Evolutionary conservation across 1,140 invertebrate genomes (phyloP).

Genomic region (Meloidogyne floridensis): DNA sequence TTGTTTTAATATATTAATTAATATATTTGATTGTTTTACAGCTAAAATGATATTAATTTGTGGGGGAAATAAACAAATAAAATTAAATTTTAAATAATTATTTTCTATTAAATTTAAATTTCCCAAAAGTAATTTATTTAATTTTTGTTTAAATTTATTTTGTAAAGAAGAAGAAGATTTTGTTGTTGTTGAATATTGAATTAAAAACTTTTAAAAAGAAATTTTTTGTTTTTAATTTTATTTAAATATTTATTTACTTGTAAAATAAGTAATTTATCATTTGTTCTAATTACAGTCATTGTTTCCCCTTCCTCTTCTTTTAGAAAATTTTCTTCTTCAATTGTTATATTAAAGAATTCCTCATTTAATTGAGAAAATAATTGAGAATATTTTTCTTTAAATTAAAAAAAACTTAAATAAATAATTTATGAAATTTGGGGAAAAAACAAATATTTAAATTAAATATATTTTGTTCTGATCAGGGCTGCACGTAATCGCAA

Average conservation of each 20-base stretch:
- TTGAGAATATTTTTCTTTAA: slow-evolving; percentile 3
- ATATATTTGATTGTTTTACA: slow-evolving; percentile 1
- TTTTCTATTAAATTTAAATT: not conserved
- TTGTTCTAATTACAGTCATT: not conserved
- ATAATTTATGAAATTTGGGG: not conserved
- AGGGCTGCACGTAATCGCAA: no score
- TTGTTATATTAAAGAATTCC: not conserved
- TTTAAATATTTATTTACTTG: not conserved
- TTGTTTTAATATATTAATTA: not conserved
- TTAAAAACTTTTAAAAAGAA: slow-evolving; percentile 2
- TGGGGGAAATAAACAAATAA: not conserved
- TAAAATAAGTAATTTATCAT: not conserved
- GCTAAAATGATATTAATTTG: slow-evolving; percentile 7
- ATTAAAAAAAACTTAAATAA: not conserved
- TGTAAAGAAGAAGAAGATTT: not conserved
- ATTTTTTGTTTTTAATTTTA: not conserved
- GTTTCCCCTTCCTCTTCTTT: not conserved
- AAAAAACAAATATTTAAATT: not conserved
- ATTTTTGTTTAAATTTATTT: not conserved
- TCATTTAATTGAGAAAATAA: slow-evolving; percentile 10
- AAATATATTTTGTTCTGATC: no score
- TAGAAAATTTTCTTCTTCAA: not conserved
- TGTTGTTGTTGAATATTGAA: slow-evolving; percentile 3
- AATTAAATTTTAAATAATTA: not conserved
- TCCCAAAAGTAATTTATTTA: not conserved